phyloP scores from a whole-genome alignment of 2,888 invertebrate species.

The Phengaris alcon region DNA sequence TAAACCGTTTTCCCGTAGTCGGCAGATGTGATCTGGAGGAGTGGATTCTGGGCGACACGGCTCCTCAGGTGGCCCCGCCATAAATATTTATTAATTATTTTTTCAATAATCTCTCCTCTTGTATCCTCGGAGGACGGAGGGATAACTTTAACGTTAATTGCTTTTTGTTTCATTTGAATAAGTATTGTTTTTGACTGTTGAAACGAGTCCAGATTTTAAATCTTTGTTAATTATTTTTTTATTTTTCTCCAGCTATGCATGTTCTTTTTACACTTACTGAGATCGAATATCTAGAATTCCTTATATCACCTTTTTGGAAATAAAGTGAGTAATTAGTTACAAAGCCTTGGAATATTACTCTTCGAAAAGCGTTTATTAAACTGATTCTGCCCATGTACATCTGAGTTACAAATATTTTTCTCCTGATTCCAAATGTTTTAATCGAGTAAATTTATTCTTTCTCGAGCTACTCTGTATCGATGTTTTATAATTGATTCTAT shows the following conservation, averaged over 20 bases:
- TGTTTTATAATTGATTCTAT: constrained; percentile 68
- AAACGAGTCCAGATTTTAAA: constrained; percentile 70
- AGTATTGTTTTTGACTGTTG: constrained; percentile 78
- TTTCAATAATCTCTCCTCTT: constrained; percentile 77
- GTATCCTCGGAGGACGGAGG: constrained; percentile 72
- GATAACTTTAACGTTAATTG: constrained; percentile 76
- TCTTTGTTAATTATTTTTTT: constrained; percentile 58
- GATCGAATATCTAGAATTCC: not conserved
- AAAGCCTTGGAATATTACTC: too few relatives aligned
- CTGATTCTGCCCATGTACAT: too few relatives aligned
- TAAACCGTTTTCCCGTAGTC: constrained; percentile 82
- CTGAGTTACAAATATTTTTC: too few relatives aligned
- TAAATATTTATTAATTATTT: constrained; percentile 81
- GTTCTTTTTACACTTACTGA: not conserved
- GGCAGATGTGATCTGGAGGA: constrained; percentile 75
- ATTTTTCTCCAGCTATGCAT: constrained; percentile 40
- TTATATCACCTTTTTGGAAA: too few relatives aligned
- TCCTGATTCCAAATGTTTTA: not conserved
- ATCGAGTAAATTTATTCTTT: not conserved
- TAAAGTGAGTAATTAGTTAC: too few relatives aligned
- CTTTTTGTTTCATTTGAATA: constrained; percentile 80
- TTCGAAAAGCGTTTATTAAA: too few relatives aligned
- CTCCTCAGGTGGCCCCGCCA: constrained; percentile 75
- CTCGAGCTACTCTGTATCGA: constrained; percentile 40
- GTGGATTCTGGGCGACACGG: constrained; percentile 61